phyloP scores from a whole-genome alignment of 2,888 invertebrate species.

The Athalia circularis region DNA sequence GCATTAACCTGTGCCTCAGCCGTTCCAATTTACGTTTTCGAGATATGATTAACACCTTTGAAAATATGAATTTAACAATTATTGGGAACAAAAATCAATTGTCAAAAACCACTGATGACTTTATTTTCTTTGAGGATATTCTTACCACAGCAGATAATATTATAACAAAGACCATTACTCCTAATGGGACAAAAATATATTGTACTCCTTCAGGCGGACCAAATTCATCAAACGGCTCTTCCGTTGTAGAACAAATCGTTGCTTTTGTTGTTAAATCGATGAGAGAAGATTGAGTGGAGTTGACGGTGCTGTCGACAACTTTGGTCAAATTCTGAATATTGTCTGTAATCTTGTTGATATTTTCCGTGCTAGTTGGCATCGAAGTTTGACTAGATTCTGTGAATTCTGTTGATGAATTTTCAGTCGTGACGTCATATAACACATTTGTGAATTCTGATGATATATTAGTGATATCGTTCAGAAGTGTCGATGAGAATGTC shows the following conservation, averaged over 20 bases:
- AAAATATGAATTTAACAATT: not conserved
- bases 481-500: constrained; percentile 13
- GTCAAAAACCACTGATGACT: not conserved
- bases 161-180: constrained; percentile 71
- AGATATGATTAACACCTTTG: constrained; percentile 76
- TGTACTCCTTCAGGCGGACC: constrained; percentile 71
- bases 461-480: constrained; percentile 9
- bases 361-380: not conserved
- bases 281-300: constrained; percentile 17
- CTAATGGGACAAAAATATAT: constrained; percentile 71
- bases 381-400: constrained; percentile 14
- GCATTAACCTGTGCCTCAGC: constrained; percentile 80
- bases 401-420: constrained; percentile 23
- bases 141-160: constrained; percentile 71
- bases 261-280: constrained; percentile 46
- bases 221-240: constrained; percentile 68
- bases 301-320: constrained; percentile 11
- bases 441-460: not conserved
- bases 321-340: constrained; percentile 27
- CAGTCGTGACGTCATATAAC: constrained; percentile 20
- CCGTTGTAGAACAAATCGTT: constrained; percentile 58
- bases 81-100: not conserved
- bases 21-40: constrained; percentile 77
- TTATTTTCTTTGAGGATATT: constrained; percentile 47
- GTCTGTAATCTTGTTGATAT: constrained; percentile 19